Evolutionary conservation across 2,797 vertebrate genomes (phyloP).

Genomic region (Pseudomugil tenellus): DNA sequence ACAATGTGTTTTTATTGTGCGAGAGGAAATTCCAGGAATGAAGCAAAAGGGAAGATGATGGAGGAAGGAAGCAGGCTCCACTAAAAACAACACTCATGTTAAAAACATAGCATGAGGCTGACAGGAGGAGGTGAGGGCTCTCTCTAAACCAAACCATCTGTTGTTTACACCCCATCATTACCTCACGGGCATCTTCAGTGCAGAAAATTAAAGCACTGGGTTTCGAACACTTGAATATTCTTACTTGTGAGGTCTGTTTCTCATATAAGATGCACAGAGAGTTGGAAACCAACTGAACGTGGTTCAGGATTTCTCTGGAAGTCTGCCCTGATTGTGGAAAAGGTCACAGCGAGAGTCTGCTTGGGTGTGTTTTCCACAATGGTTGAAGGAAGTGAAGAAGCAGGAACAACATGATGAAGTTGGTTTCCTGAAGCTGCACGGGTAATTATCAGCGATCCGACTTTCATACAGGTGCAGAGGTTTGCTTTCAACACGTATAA

Average conservation of each 20-base stretch:
- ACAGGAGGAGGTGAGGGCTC: conserved; percentile 26
- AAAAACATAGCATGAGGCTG: conserved; percentile 32
- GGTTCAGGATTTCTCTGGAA: conserved; percentile 29
- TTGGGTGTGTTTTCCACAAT: conserved; percentile 12
- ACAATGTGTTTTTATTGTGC: conserved; percentile 24
- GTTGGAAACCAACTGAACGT: neutral
- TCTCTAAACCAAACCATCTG: conserved; percentile 60
- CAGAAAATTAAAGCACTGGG: conserved; percentile 42
- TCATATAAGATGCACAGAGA: conserved; percentile 14
- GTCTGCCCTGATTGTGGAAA: conserved; percentile 32
- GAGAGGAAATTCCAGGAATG: conserved; percentile 46
- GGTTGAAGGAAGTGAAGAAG: neutral
- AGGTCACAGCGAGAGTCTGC: conserved; percentile 21
- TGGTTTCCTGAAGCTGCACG: conserved; percentile 36
- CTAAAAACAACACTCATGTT: conserved; percentile 49
- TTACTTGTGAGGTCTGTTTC: conserved; percentile 20
- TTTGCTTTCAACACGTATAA: neutral
- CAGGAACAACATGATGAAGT: neutral
- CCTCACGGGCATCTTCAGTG: conserved; percentile 57
- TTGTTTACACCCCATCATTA: conserved; percentile 46
- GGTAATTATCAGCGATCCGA: no score
- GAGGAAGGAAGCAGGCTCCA: conserved; percentile 43
- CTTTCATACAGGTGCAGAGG: neutral
- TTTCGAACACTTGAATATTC: conserved; percentile 22
- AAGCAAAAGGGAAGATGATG: neutral